Base-by-base conservation (phyloP, 2,113 vertebrate genomes). In the Arenaria interpres region DNA sequence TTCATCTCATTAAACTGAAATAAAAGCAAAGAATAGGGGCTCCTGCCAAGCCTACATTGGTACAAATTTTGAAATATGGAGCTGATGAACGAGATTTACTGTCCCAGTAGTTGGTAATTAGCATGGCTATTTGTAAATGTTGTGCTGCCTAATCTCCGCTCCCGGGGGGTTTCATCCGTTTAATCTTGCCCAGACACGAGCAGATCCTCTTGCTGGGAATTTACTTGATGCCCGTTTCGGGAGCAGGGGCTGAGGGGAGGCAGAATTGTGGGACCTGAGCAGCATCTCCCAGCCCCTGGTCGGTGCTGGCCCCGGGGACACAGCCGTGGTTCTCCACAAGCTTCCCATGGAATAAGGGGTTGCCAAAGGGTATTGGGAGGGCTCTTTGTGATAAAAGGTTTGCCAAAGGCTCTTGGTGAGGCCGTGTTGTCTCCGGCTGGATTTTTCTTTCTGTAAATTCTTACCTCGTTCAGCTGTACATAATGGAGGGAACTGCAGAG, bases 211-310 rank as follows among this genome's bases (percentile, higher is more conserved):
- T 37, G 66, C 62, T 79, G 59, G 56, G 62, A 20, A 27, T 4
- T 57, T 69, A 13, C 85, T 54, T 5, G 4, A 8, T 1, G 0
- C 0, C 5, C 7, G 4, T 27, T 80, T 62, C 1, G n/a, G 73
- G 71, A 76, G 48, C 39, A 2, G 0, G 2, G 4, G 5, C 66
- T 23, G 45, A 74, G 62, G 0, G 0, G 35, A 27, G 30, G 30
- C 59, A 71, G 33, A 43, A 35, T 2, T 21, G 35, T 1, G 21
- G 51, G 54, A 51, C 72, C 48, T 0, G 0, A 50, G 63, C 11
- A 37, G 17, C n/a, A 53, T 9, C 69, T 59, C 45, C 22, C 5
- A 35, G 39, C 5, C 20, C 21, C 3, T 30, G 0, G 1, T 24
- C 33, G 43, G 30, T 7, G 17, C 20, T 21, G 43, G 62, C 33